These are phyloP conservation scores for Ischnura elegans DNA, from an alignment of 2,888 invertebrate species.

Conservation along the genomic window DNA sequence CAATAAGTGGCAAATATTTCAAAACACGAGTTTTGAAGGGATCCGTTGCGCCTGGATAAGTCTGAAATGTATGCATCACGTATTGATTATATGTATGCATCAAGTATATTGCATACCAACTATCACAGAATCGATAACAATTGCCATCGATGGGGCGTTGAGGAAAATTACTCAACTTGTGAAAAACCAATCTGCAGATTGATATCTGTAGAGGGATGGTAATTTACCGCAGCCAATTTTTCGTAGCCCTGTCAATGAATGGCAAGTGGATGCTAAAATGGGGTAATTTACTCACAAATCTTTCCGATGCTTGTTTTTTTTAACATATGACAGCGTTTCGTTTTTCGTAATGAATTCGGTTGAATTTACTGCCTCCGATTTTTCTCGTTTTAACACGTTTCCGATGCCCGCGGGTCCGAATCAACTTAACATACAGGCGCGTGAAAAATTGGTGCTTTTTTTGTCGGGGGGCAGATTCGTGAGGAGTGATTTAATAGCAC, in stretches of 20 bases:
- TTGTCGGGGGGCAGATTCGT: not conserved
- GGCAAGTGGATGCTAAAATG: not conserved
- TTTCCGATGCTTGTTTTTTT: not conserved
- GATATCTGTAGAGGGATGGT: no score
- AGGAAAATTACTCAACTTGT: no score
- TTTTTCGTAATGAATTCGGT: not conserved
- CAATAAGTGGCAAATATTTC: no score
- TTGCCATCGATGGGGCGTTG: no score
- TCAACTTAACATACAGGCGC: not conserved
- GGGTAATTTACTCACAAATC: conserved; percentile 16
- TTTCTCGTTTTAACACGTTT: not conserved
- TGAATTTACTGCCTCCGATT: not conserved
- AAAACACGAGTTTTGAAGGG: no score
- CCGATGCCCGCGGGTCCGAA: not conserved
- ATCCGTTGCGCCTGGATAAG: no score
- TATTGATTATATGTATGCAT: no score
- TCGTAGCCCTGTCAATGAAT: not conserved
- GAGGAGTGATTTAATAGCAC: not conserved
- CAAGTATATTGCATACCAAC: no score
- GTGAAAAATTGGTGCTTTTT: not conserved
- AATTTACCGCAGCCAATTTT: not conserved
- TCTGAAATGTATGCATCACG: no score
- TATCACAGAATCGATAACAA: no score
- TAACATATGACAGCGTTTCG: not conserved
- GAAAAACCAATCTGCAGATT: no score